Base-by-base conservation (phyloP, 2,888 invertebrate genomes). In the Saturnia japonica region DNA sequence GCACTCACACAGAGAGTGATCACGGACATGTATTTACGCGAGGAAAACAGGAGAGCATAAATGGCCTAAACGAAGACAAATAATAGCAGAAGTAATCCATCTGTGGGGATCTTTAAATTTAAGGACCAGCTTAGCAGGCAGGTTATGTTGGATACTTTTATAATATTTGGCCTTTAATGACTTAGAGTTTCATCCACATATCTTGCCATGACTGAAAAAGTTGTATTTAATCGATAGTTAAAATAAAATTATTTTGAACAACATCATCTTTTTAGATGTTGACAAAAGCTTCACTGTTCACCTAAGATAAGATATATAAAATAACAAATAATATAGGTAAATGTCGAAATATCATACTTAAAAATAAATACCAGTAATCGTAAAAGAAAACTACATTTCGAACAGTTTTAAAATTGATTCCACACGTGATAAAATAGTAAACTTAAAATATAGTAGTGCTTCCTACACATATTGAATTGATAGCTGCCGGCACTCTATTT, bases 391-490 rank as follows among this genome's bases (percentile, higher is more conserved):
- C 0, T 25, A 57, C 0, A 11, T 12, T 25, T 60, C 19, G 14
- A 28, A 28, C 28, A 6, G 28, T 60, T 25, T 25, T 60, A 60
- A 60, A 60, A 28, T 6, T 22, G 54, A 60, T 4, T 25, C 12
- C 28, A 28, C 14, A 28, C 28, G 0, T 28, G 16, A 60, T 22
- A 60, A 60, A 60, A 28, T 1, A 60, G 19, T 14, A 60, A 28
- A 60, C 3, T 3, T 28, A 28, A 25, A 28, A 60, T 19, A 19
- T 6, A 14, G 57, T 14, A 28, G 12, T 60, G 28, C 25, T 28
- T 25, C 19, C 19, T 62, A 45, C 68, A 68, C 45, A 67, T 67
- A 70, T 60, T 60, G 57, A 60, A 28, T 60, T 60, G 57, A 14
- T 60, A 60, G 57, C 57, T 28, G 57, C 57, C 28, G 57, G 28